phyloP scores from a whole-genome alignment of 2,113 vertebrate species.

The Tragelaphus scriptus region DNA sequence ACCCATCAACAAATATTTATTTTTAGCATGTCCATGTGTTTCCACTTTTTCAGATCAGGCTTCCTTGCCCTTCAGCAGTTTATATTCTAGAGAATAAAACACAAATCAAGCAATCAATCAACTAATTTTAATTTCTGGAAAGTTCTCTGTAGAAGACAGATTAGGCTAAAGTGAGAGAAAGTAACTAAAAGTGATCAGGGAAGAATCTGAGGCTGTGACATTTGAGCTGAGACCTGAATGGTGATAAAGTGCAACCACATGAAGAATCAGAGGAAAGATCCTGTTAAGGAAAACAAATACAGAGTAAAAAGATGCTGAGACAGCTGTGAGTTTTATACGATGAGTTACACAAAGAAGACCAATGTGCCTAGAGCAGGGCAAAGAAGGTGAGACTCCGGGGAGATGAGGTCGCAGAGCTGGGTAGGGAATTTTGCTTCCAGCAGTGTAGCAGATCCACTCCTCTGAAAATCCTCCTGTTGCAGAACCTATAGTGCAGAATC shows the following conservation, averaged over 20 bases:
- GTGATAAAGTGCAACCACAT: neutral
- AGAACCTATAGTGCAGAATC: neutral
- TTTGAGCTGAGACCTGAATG: neutral
- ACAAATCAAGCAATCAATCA: neutral
- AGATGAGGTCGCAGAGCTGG: neutral
- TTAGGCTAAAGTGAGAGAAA: constrained; percentile 1
- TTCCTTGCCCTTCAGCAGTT: neutral
- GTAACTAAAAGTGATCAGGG: neutral
- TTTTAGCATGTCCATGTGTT: neutral
- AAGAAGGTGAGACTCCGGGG: neutral
- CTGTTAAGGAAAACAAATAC: constrained; percentile 26
- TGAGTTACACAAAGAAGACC: neutral
- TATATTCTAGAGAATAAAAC: neutral
- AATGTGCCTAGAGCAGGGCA: neutral
- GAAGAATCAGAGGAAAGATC: neutral
- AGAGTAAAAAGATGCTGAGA: neutral
- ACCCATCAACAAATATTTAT: neutral
- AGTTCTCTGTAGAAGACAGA: neutral
- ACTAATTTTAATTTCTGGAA: neutral
- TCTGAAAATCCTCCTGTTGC: neutral
- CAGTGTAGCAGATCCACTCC: neutral
- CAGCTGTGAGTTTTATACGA: neutral
- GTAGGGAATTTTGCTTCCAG: neutral
- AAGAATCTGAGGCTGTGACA: neutral
- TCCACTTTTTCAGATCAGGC: neutral